Evolutionary conservation across 23 tunicate species (phyloP), one percentile per base, ranked within the genome.

Genomic region (Ascidia mentula): DNA sequence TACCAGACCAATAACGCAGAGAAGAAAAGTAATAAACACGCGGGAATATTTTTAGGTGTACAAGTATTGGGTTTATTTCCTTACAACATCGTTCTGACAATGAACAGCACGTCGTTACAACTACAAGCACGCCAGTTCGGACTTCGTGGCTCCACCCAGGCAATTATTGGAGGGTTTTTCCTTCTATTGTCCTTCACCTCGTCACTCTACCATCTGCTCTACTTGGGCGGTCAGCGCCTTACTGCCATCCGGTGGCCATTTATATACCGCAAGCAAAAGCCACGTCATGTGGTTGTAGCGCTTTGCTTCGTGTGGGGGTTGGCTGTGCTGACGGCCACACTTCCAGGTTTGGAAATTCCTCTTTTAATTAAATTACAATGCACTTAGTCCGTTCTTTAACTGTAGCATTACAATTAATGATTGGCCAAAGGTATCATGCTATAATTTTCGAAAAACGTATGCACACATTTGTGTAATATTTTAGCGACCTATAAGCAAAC

Each of bases 151-250:
- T 34, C 80, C 4, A 22, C 74, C 8, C 18, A 24, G 5, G 87
- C 87, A 4, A 38, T 83, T 2, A 34, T 38, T 2, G 80, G 80
- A 34, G 87, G 87, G 35, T 72, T 36, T 3, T 83, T 83, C 36
- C 59, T 73, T 42, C 74, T 83, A 6, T 71, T 83, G 32, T 59
- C 72, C 35, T 75, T 83, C 36, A 74, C 87, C 3, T 74, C 87
- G 3, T 83, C 87, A 20, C 59, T 83, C 9, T 83, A 83, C 36
- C 87, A 83, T 75, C 74, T 83, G 8, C 74, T 75, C n/a, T 75
- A 22, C 22, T 31, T 74, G 5, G 78, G 80, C 4, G 35, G 36
- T 6, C 80, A 83, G 33, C 40, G 73, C 31, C 35, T 83, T 20
- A 46, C 36, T 36, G 87, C 87, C 18, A 60, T 83, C 17, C 59